phyloP scores from a whole-genome alignment of 1,140 invertebrate genomes.

The Hylyphantes graminicola region DNA sequence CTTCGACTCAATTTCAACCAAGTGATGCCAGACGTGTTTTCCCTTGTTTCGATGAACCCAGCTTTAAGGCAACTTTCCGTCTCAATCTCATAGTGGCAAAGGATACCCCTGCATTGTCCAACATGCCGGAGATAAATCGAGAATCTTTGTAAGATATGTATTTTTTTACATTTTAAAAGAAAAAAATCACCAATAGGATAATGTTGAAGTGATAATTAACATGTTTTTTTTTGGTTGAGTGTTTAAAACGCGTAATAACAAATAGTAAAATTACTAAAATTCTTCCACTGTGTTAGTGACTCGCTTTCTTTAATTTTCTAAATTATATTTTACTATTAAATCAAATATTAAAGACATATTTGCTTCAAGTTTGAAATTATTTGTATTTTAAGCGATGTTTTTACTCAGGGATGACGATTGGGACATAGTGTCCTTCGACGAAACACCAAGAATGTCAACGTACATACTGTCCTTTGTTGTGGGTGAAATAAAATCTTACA shows the following conservation, averaged over 20 bases:
- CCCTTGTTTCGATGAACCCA: conserved; percentile 77
- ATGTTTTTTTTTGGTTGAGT: not conserved
- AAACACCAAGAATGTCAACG: conserved; percentile 84
- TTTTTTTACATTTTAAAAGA: not conserved
- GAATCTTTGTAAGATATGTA: conserved; percentile 23
- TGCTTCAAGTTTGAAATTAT: not conserved
- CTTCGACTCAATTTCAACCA: conserved; percentile 88
- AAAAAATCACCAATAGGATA: not conserved
- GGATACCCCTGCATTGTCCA: conserved; percentile 79
- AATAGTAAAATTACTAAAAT: no score
- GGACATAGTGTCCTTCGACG: conserved; percentile 76
- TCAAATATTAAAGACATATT: not conserved
- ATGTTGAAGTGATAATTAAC: no score
- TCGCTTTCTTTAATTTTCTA: no score
- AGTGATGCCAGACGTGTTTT: conserved; percentile 80
- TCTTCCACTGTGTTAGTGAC: no score
- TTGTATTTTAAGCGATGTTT: not conserved
- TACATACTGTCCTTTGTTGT: conserved; percentile 86
- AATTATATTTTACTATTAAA: not conserved
- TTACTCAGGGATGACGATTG: conserved; percentile 70
- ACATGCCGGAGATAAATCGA: conserved; percentile 66
- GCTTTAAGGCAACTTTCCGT: conserved; percentile 85
- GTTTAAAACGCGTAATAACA: not conserved
- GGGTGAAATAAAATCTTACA: conserved; percentile 69
- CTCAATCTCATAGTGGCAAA: conserved; percentile 78